phyloP scores from a whole-genome alignment of 2,888 invertebrate genomes.

The Heliconius ismenius region DNA sequence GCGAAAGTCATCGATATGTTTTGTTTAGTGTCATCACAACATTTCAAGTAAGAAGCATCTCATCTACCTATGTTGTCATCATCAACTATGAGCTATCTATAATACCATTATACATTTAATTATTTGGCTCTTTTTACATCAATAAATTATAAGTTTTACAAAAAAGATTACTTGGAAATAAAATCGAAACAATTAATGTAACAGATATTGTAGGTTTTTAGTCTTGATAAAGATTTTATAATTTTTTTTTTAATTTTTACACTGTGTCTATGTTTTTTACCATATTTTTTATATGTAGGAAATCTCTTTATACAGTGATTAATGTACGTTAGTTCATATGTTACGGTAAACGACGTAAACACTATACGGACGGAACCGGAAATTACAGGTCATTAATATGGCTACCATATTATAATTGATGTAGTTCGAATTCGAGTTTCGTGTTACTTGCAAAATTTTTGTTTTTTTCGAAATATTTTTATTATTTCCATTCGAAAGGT shows the following conservation, averaged over 20 bases:
- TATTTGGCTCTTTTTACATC: no score
- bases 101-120: no score
- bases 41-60: no score
- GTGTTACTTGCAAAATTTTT: slow-evolving; percentile 5
- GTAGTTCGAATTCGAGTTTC: slow-evolving; percentile 22
- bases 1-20: no score
- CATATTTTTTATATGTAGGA: background rate
- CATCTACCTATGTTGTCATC: no score
- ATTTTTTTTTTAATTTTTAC: background rate
- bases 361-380: slow-evolving; percentile 23
- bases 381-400: slow-evolving; percentile 23
- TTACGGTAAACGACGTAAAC: slow-evolving; percentile 16
- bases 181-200: no score
- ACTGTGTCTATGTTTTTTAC: background rate
- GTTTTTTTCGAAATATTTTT: background rate
- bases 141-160: no score
- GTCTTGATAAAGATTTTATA: background rate
- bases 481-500: no score
- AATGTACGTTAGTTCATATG: background rate
- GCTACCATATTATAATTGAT: slow-evolving; percentile 23
- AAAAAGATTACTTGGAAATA: no score
- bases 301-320: slow-evolving; percentile 1
- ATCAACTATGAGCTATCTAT: no score
- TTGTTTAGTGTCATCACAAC: no score
- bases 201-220: background rate